A percentile compares a stretch with the other conserved stretches of the same genome.
Evolutionary conservation across 2,797 vertebrate genomes (phyloP).

Genomic region (Acestrorhynchus altus): DNA sequence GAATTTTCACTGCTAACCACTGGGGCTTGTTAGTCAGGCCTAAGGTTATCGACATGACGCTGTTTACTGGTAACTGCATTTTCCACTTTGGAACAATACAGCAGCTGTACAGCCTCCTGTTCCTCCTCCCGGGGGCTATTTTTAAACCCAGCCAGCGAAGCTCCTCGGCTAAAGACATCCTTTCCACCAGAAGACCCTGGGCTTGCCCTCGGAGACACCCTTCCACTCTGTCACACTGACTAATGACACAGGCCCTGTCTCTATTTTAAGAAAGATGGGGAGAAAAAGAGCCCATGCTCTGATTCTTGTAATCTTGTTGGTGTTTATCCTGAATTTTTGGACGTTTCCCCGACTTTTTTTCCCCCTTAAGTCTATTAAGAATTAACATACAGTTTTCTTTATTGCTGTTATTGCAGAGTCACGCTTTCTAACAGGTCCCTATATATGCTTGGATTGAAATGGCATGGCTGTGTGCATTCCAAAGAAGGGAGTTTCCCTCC

Average conservation of each 20-base stretch:
- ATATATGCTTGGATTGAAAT: constrained; percentile 17
- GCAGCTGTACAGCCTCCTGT: constrained; percentile 46
- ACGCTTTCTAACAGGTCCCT: not conserved
- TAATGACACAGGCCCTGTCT: constrained; percentile 23
- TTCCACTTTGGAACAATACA: constrained; percentile 52
- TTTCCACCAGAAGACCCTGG: constrained; percentile 54
- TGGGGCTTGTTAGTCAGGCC: constrained; percentile 45
- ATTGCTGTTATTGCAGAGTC: not conserved
- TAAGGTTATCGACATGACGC: constrained; percentile 44
- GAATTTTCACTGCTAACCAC: constrained; percentile 60
- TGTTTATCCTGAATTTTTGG: not conserved
- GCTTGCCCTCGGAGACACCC: constrained; percentile 40
- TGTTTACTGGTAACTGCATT: constrained; percentile 50
- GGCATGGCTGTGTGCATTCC: constrained; percentile 34
- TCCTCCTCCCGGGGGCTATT: constrained; percentile 59
- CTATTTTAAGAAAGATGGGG: constrained; percentile 35
- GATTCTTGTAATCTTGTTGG: constrained; percentile 10
- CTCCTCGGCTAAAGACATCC: constrained; percentile 68
- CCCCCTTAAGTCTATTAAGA: not conserved
- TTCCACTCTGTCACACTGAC: constrained; percentile 48
- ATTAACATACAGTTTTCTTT: not conserved
- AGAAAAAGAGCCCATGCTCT: not conserved
- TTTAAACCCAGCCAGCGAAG: constrained; percentile 63
- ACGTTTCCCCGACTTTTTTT: not conserved
- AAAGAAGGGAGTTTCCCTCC: constrained; percentile 42